Evolutionary conservation across 2,113 vertebrate genomes (phyloP).

Genomic region (Pteropus alecto): DNA sequence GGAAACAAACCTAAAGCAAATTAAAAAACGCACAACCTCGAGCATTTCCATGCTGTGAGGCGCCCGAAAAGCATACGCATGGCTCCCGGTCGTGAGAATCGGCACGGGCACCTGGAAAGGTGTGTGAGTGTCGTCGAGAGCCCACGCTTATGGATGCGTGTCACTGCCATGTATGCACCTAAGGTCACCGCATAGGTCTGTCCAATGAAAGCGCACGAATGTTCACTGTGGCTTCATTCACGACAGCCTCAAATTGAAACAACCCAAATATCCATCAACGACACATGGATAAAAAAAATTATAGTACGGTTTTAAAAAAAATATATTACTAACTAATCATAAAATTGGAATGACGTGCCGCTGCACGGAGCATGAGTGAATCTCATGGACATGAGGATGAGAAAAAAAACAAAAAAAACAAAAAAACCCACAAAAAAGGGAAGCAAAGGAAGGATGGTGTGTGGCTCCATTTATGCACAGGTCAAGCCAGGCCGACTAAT

Average conservation of each 20-base stretch:
- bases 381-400: rapidly evolving
- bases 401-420: no score
- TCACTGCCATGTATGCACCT: rapidly evolving
- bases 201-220: background rate
- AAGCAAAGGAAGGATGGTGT: rapidly evolving
- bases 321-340: no score
- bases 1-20: no score
- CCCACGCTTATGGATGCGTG: rapidly evolving
- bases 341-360: rapidly evolving
- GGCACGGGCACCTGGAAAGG: rapidly evolving
- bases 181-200: rapidly evolving
- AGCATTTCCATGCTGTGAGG: no score
- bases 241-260: rapidly evolving
- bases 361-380: rapidly evolving
- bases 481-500: no score
- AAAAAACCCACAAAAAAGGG: background rate
- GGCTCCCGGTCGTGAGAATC: rapidly evolving
- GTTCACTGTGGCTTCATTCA: rapidly evolving
- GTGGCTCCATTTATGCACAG: rapidly evolving
- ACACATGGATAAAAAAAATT: background rate
- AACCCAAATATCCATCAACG: background rate
- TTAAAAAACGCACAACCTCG: no score
- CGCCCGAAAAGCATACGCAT: rapidly evolving
- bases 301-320: background rate
- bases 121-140: rapidly evolving